Evolutionary conservation across 2,888 invertebrate genomes (phyloP), one percentile per base, ranked within the genome.

Genomic region (Allygus modestus): DNA sequence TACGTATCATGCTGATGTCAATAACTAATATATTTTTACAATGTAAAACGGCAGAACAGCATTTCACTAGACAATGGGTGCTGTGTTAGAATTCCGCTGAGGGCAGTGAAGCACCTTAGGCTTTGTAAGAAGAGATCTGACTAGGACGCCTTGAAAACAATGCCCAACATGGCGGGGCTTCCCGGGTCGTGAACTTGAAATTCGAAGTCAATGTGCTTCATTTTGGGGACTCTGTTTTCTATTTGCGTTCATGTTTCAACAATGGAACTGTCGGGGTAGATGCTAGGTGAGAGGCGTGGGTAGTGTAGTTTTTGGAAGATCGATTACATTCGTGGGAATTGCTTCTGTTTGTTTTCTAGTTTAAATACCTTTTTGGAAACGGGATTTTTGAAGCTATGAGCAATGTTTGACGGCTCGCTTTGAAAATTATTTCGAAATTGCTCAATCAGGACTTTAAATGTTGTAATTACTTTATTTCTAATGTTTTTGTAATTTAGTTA

Each of bases 31-130:
- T 20, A 54, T 54, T 54, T 46, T 54, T 54, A 54, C 20, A 20
- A 54, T n/a, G n/a, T 9, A 7, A 54, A 54, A 23, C 15, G 26
- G 9, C 31, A 31, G 15, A 65, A 4, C 28, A 28, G 65, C 65
- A 15, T 1, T 65, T 28, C 26, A 11, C 9, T 11, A 65, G 28
- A 65, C 65, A 65, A 65, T 65, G 17, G 65, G 17, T 2, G 65
- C 65, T 65, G 65, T 31, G 58, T 5, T 58, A 7, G 65, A 26
- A 65, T 65, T 65, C 28, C 28, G 65, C 65, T 65, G 65, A 65
- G 20, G 51, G 65, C 26, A 28, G 58, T 23, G 5, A 0, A 23
- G 15, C 28, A 54, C 46, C 17, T 2, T 17, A 46, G 46, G 7
- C 65, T 65, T 65, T 65, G 65, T 65, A 28, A 65, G 65, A 31